Base-by-base conservation (phyloP, 1,140 invertebrate genomes). In the Achroia grisella region DNA sequence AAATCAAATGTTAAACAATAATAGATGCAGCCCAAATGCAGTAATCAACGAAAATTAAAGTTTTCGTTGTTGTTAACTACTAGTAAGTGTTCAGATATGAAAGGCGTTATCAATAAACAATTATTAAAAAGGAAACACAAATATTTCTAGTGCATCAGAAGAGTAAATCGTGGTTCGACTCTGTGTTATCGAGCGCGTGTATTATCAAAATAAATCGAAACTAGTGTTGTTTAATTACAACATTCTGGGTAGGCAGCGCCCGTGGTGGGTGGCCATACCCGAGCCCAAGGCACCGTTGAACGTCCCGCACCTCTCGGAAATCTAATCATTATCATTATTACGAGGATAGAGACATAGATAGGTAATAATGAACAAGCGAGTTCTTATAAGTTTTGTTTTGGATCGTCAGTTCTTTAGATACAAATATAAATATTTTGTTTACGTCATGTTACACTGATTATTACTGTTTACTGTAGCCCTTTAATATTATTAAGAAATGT, bases 151-250 rank as follows among this genome's bases (percentile, higher is more conserved):
- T 46, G 13, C 48, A 62, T 56, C 48, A 15, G 48, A 48, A 39
- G n/a, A 32, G 8, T 48, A 44, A 49, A 50, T 37, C 45, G 34
- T 49, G 50, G 39, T 34, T 48, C 42, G 56, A 46, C 50, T 50
- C 42, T 27, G 32, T 36, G 35, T 45, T 59, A 54, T 59, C 53
- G 39, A 15, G 27, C 31, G 23, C 52, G n/a, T n/a, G n/a, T n/a
- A n/a, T 23, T 57, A 62, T 57, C 56, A 55, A 60, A 57, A 63
- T 55, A 63, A 53, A 63, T 63, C 52, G 44, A 52, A 34, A 61
- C 42, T 39, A 45, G 45, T 56, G 44, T 62, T 66, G 55, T 62
- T 66, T 67, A 63, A 67, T 67, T 62, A 60, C 53, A 57, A 54
- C 50, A 57, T 54, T 56, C 52, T 41, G 52, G 40, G 40, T 32